phyloP scores from a whole-genome alignment of 2,888 invertebrate genomes.

The Euclidia mi region DNA sequence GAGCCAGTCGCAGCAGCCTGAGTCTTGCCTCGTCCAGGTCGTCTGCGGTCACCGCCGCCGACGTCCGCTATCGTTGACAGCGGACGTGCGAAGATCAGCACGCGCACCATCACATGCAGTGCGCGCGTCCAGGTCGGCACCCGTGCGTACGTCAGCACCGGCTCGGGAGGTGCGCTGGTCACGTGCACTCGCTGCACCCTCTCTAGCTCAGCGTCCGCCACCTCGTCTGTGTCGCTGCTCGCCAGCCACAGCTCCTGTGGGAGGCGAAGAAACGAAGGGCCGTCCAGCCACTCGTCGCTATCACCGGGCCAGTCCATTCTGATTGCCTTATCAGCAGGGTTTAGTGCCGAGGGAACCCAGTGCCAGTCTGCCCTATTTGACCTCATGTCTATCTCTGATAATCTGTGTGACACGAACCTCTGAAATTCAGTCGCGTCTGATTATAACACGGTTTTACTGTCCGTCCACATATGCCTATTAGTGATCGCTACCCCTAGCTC shows the following conservation, averaged over 20 bases:
- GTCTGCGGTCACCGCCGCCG: no score
- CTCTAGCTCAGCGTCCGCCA: no score
- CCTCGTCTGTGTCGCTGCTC: no score
- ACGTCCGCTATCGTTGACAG: no score
- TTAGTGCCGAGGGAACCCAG: conserved; percentile 13
- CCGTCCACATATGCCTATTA: conserved; percentile 20
- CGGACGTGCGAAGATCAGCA: no score
- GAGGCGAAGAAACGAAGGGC: conserved; percentile 11
- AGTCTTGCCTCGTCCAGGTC: not conserved
- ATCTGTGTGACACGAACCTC: conserved; percentile 15
- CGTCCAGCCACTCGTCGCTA: conserved; percentile 7
- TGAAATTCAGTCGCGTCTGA: conserved; percentile 7
- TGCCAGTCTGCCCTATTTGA: conserved; percentile 14
- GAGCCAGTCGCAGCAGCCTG: not conserved
- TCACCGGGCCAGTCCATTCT: conserved; percentile 2
- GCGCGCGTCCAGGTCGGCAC: no score
- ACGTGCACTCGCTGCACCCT: no score
- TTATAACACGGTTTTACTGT: conserved; percentile 19
- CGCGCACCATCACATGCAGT: no score
- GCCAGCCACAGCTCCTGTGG: not conserved
- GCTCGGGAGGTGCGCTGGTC: no score
- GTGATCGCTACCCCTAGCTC: not conserved
- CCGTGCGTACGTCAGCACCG: no score
- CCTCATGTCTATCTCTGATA: conserved; percentile 17
- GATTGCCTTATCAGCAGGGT: conserved; percentile 18